Evolutionary conservation across 2,888 invertebrate genomes (phyloP).

Genomic region (Cepaea hortensis): DNA sequence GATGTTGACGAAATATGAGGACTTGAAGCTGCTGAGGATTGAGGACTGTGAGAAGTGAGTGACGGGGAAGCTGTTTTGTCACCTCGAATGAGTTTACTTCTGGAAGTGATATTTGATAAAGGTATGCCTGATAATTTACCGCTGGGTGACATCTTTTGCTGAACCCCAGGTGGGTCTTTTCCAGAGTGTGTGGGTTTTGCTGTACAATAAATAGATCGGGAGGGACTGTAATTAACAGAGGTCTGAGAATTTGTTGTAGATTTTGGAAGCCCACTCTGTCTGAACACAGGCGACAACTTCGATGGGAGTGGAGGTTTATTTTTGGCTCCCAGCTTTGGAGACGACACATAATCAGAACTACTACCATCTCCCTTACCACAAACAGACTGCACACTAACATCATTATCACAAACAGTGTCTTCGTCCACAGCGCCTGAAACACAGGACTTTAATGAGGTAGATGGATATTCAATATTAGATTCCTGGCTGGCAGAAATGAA

Average conservation of each 20-base stretch:
- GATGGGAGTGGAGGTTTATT: constrained; percentile 66
- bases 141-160: constrained; percentile 12
- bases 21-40: constrained; percentile 52
- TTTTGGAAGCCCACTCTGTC: constrained; percentile 42
- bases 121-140: constrained; percentile 24
- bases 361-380: constrained; percentile 31
- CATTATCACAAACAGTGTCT: constrained; percentile 32
- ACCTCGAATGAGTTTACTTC: background rate
- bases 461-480: constrained; percentile 44
- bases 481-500: constrained; percentile 38
- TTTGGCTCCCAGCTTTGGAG: constrained; percentile 45
- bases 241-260: constrained; percentile 41
- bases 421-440: background rate
- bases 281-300: constrained; percentile 55
- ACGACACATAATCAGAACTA: background rate
- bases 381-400: constrained; percentile 22
- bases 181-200: constrained; percentile 22
- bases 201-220: constrained; percentile 40
- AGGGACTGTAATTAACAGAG: constrained; percentile 44
- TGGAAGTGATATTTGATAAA: constrained; percentile 1
- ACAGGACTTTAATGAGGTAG: constrained; percentile 36
- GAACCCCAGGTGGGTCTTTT: constrained; percentile 14
- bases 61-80: constrained; percentile 43
- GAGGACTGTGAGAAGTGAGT: constrained; percentile 43
- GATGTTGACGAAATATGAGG: constrained; percentile 44